Evolutionary conservation across 2,113 vertebrate species (phyloP).

Genomic region (Hypocryptadius cinnamomeus): DNA sequence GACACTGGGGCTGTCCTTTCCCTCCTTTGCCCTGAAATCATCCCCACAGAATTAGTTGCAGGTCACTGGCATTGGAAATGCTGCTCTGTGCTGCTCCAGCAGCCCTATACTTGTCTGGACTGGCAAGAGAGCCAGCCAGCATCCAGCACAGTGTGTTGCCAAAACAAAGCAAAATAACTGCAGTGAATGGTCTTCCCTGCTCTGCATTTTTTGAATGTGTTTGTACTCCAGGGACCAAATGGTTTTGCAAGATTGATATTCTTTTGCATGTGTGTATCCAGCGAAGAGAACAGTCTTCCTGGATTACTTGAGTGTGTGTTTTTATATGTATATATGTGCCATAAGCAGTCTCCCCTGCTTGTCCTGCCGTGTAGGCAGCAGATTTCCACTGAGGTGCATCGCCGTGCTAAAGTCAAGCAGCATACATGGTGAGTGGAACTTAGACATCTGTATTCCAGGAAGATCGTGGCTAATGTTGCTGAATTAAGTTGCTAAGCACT

Average conservation of each 20-base stretch:
- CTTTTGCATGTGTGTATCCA: not conserved
- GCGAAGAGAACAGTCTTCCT: not conserved
- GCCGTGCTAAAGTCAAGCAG: not conserved
- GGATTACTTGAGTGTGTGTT: not conserved
- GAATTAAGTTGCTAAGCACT: conserved; percentile 18
- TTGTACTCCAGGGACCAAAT: not conserved
- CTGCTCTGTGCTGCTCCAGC: not conserved
- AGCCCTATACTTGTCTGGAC: not conserved
- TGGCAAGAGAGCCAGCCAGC: not conserved
- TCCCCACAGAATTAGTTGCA: not conserved
- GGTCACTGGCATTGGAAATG: not conserved
- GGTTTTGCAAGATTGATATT: not conserved
- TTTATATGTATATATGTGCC: fast-evolving
- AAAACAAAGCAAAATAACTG: conserved; percentile 25
- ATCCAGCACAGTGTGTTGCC: not conserved
- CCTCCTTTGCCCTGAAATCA: not conserved
- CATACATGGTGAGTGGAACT: fast-evolving
- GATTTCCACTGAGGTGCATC: not conserved
- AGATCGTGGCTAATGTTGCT: not conserved
- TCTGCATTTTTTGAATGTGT: not conserved
- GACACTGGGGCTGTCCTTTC: not conserved
- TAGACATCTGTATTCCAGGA: not conserved
- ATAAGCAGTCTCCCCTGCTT: not conserved
- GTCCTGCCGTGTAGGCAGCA: not conserved
- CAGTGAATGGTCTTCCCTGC: not conserved